A percentile compares a stretch with the other conserved stretches of the same genome.
Evolutionary conservation across 2,113 vertebrate species (phyloP).

Genomic region (Antechinus flavipes): DNA sequence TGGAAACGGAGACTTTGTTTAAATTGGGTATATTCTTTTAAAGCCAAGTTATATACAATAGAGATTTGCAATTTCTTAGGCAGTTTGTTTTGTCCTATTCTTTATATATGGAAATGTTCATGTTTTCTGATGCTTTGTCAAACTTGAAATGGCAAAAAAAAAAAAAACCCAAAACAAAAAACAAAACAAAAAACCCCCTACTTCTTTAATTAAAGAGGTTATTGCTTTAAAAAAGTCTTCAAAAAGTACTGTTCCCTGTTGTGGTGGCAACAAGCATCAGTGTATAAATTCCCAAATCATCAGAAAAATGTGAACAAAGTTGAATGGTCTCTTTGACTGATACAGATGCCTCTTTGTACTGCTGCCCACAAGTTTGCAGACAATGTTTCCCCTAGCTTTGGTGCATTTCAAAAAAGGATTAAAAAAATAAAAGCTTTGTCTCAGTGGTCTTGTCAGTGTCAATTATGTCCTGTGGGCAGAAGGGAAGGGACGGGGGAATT

Average conservation of each 20-base stretch:
- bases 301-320: slow-evolving; percentile 63
- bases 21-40: neutral
- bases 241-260: slow-evolving; percentile 25
- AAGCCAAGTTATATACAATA: neutral
- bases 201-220: neutral
- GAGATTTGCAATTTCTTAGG: neutral
- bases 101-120: neutral
- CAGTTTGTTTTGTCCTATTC: neutral
- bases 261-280: slow-evolving; percentile 31
- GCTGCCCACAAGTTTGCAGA: slow-evolving; percentile 66
- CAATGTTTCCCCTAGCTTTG: slow-evolving; percentile 72
- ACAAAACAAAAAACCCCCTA: too few species aligned
- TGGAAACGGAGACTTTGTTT: neutral
- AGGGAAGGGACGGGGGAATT: neutral
- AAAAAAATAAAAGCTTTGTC: slow-evolving; percentile 57
- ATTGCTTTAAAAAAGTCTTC: slow-evolving; percentile 21
- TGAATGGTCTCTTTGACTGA: slow-evolving; percentile 72
- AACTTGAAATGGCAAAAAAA: neutral
- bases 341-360: slow-evolving; percentile 76
- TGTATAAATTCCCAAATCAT: slow-evolving; percentile 59
- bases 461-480: slow-evolving; percentile 28
- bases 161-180: neutral
- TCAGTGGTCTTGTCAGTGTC: neutral
- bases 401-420: slow-evolving; percentile 53
- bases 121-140: neutral